A percentile compares a stretch with the other conserved stretches of the same genome.
These are phyloP conservation scores for Pagetopsis macropterus DNA, from an alignment of 2,797 vertebrate species.

Conservation along the genomic window DNA sequence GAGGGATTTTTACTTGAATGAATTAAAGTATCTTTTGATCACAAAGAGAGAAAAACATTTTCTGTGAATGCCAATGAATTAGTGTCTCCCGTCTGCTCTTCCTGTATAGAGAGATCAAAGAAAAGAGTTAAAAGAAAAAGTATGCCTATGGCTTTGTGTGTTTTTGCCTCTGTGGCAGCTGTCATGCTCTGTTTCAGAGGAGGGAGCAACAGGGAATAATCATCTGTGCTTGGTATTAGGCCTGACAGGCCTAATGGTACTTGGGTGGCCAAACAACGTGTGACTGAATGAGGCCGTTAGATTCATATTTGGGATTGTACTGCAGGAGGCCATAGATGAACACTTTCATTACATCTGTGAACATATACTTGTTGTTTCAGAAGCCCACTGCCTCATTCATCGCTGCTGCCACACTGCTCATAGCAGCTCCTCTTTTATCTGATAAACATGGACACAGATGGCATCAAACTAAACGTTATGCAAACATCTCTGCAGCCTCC, in stretches of 20 bases:
- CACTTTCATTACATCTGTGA: conserved; percentile 22
- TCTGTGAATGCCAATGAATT: conserved; percentile 20
- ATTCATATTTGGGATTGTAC: conserved; percentile 59
- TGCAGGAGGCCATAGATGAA: conserved; percentile 48
- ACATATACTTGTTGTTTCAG: conserved; percentile 39
- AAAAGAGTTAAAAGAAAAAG: conserved; percentile 26
- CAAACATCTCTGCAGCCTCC: conserved; percentile 70
- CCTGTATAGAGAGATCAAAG: conserved; percentile 15
- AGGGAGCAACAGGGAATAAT: conserved; percentile 62
- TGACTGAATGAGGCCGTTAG: conserved; percentile 79
- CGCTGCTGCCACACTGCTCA: conserved; percentile 45
- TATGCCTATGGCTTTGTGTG: conserved; percentile 50
- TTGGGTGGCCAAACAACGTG: conserved; percentile 64
- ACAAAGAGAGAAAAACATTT: conserved; percentile 13
- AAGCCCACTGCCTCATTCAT: conserved; percentile 22
- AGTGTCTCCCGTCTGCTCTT: conserved; percentile 22
- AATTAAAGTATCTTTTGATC: conserved; percentile 35
- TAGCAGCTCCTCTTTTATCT: conserved; percentile 49
- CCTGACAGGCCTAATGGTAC: conserved; percentile 67
- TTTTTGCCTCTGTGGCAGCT: conserved; percentile 66
- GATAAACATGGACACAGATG: conserved; percentile 74
- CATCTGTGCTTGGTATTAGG: conserved; percentile 70
- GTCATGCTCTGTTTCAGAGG: conserved; percentile 62
- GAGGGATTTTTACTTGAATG: conserved; percentile 29
- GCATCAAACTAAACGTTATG: conserved; percentile 68